Evolutionary conservation across 2,113 vertebrate species (phyloP).

Genomic region (Aix galericulata): DNA sequence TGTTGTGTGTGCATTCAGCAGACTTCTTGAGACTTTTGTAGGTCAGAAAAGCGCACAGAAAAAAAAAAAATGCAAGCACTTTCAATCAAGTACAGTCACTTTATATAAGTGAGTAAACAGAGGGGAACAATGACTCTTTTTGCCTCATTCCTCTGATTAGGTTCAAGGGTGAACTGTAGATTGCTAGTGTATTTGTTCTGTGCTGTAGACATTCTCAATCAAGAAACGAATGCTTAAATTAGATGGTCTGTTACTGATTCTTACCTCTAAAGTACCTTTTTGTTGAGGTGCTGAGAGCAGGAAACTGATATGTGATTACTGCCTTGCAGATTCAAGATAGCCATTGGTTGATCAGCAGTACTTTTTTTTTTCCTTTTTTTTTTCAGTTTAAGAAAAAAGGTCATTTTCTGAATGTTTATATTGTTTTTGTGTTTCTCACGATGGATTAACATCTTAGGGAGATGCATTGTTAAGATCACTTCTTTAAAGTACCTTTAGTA

Average conservation of each 20-base stretch:
- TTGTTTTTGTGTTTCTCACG: neutral
- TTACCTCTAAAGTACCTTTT: neutral
- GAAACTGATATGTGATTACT: neutral
- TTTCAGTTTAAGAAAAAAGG: neutral
- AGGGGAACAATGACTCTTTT: slow-evolving; percentile 12
- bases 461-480: neutral
- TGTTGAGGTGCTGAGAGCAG: neutral
- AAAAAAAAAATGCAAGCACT: neutral
- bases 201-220: neutral
- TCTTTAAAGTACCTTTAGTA: neutral
- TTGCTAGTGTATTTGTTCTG: slow-evolving; percentile 13
- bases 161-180: neutral
- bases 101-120: neutral
- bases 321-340: neutral
- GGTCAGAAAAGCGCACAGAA: neutral
- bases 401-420: neutral
- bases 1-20: neutral
- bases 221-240: neutral
- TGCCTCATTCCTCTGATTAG: neutral
- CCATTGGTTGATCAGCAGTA: neutral
- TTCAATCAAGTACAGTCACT: neutral
- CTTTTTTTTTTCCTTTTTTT: neutral
- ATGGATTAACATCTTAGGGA: neutral
- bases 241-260: neutral
- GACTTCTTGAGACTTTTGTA: neutral